Base-by-base conservation (phyloP, 2,888 invertebrate genomes). In the Onthophagus sagittarius region DNA sequence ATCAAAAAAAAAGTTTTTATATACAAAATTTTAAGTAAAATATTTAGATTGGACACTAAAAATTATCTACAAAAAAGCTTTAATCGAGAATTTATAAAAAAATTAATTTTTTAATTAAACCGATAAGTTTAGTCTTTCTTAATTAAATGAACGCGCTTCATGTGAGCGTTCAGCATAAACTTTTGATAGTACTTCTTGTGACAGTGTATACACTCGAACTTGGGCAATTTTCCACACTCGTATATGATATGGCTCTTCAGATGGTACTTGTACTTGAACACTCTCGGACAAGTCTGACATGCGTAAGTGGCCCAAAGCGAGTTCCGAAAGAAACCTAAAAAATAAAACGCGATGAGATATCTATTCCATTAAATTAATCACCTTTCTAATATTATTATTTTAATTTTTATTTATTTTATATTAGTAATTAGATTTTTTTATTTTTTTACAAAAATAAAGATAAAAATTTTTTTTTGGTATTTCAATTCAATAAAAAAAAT, bases 241-340 rank as follows among this genome's bases (percentile, higher is more conserved):
- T 91, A 90, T 81, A 89, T 90, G 79, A 90, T 88, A 84, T 94
- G 93, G 73, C 93, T 89, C 81, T 89, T 90, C 74, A 93, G 85
- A 31, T 91, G 92, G 74, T 90, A 90, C 81, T 91, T 90, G 84
- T 90, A 89, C 83, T 90, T 90, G 87, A 94, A 95, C 74, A 90
- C 89, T 86, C 93, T 94, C 73, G 91, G 91, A 83, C 94, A 94
- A 77, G 86, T 87, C 78, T 87, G 88, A 85, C 92, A 92, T 53
- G 62, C 32, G 64, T 71, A 75, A 13, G 63, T 31, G 0, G 63
- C 72, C 63, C 62, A 63, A 13, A 15, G n/a, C 15, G 32, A n/a
- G 32, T 67, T 23, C 32, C 31, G 67, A n/a, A 23, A 31, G 31
- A 67, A 67, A 67, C 67, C 67, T 67, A 67, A 67, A 64, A 62